Evolutionary conservation across 2,797 vertebrate species (phyloP).

Genomic region (Ispidina picta): DNA sequence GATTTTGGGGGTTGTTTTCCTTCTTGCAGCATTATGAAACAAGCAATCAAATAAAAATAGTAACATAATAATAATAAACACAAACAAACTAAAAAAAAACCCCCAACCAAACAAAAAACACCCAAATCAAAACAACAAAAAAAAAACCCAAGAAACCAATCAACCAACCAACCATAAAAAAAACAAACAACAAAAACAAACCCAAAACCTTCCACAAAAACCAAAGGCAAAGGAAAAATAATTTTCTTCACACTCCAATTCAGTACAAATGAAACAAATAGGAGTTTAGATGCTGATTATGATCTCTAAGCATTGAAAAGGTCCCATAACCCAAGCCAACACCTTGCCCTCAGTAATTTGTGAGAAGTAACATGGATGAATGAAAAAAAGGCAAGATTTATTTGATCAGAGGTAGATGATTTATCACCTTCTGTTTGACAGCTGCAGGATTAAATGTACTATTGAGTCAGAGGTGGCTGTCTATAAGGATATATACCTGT

Average conservation of each 20-base stretch:
- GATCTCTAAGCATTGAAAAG: neutral
- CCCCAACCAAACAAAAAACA: neutral
- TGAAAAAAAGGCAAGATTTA: neutral
- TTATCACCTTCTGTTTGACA: conserved; percentile 26
- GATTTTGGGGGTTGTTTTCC: neutral
- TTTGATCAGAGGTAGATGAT: conserved; percentile 12
- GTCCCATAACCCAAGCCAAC: neutral
- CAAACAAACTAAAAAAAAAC: neutral
- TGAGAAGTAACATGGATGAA: neutral
- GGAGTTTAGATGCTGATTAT: neutral
- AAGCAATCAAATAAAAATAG: too few species aligned
- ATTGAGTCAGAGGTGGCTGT: conserved; percentile 35
- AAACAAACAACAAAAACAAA: neutral
- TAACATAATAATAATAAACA: too few species aligned
- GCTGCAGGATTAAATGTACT: neutral
- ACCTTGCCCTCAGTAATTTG: neutral
- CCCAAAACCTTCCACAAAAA: neutral
- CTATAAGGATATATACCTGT: conserved; percentile 55
- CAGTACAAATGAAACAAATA: neutral
- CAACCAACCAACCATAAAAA: neutral
- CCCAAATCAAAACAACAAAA: neutral
- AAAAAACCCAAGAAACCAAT: neutral
- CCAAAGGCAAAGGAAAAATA: neutral
- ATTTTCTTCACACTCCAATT: neutral
- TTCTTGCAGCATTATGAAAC: neutral